Evolutionary conservation across 2,113 vertebrate genomes (phyloP), one percentile per base, ranked within the genome.

Genomic region (Phylloscopus trochilus): DNA sequence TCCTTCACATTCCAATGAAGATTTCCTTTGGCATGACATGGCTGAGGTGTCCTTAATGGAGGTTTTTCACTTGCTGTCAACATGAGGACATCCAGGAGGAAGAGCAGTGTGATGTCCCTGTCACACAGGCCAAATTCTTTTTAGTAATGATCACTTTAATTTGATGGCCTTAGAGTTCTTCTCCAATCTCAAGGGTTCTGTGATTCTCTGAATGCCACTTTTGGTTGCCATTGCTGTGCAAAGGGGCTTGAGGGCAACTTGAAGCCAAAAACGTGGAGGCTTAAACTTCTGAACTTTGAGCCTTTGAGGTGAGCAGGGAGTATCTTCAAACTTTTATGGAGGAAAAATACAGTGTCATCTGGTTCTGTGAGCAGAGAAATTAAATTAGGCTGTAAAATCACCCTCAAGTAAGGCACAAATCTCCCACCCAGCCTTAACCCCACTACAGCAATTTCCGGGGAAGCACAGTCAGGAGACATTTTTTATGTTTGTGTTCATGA

Each of bases 201-300:
- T 24, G 46, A 9, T 11, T 30, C 77, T 59, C 39, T 52, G 19
- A 39, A 72, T 56, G 55, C 5, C 39, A 4, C 16, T 47, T 70
- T 43, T 13, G 39, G 13, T 28, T 58, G 22, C 10, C 12, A 14
- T 19, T 51, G 35, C 27, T 19, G 21, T 18, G 16, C 52, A 64
- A 72, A 82, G 17, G 60, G 41, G n/a, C 9, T 51, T 6, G 9
- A 1, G 3, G 35, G 37, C 46, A 52, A 9, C 15, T 39, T 21
- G 31, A 23, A 53, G 24, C 4, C 62, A 46, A 74, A 64, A 67
- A 14, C 0, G 0, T 18, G 52, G 13, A 67, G 17, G 11, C 2
- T 79, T 49, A 41, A 51, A 13, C 2, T 67, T 3, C 7, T 47
- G 15, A 37, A 9, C 10, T 66, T 51, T 9, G 43, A 83, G 22